Evolutionary conservation across 1,140 invertebrate species (phyloP).

Genomic region (Polypedilum pembai): DNA sequence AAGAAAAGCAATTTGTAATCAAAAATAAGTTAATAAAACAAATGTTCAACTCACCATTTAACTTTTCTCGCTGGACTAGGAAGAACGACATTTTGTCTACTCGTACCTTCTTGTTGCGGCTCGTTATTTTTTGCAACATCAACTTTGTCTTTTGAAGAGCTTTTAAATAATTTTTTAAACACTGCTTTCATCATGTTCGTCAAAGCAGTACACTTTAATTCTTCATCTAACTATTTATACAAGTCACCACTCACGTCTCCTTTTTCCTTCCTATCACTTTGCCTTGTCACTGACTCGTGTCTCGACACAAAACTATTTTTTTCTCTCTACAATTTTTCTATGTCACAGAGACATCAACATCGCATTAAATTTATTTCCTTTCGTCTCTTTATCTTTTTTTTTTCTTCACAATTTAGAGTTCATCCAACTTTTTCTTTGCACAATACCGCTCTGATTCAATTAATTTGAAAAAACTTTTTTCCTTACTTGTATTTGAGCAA

Average conservation of each 20-base stretch:
- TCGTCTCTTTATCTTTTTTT: background rate
- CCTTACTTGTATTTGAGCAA: background rate
- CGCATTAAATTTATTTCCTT: background rate
- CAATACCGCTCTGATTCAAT: background rate
- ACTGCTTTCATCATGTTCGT: constrained; percentile 45
- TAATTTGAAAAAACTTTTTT: background rate
- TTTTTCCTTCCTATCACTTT: background rate
- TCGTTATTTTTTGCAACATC: constrained; percentile 42
- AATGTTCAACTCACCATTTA: constrained; percentile 28
- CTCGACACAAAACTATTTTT: background rate
- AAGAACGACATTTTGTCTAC: constrained; percentile 31
- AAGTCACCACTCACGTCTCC: background rate
- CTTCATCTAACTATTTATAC: background rate
- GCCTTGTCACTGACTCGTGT: background rate
- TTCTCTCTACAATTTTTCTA: background rate
- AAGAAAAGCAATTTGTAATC: background rate
- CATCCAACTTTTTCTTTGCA: background rate
- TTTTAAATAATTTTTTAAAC: constrained; percentile 65
- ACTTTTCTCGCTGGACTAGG: constrained; percentile 55
- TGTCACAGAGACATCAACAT: constrained; percentile 4
- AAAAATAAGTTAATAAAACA: background rate
- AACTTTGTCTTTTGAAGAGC: constrained; percentile 57
- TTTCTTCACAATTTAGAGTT: background rate
- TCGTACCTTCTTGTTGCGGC: background rate
- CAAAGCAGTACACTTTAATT: background rate